phyloP scores from a whole-genome alignment of 2,113 vertebrate species.

The Murina feae region DNA sequence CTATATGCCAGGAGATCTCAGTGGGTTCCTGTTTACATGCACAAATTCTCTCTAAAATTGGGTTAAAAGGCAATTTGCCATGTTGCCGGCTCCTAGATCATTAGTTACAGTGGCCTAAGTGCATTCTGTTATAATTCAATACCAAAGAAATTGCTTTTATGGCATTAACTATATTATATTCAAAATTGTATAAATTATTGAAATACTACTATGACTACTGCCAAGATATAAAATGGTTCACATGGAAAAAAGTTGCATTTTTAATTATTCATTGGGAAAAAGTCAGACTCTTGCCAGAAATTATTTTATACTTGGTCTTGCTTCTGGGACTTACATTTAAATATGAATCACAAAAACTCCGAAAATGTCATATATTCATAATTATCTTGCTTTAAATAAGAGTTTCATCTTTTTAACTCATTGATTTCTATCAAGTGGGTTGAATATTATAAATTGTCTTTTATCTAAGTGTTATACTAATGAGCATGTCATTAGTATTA shows the following conservation, averaged over 20 bases:
- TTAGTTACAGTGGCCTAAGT: conserved; percentile 63
- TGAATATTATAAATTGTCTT: conserved; percentile 16
- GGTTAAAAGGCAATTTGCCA: conserved; percentile 61
- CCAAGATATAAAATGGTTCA: conserved; percentile 57
- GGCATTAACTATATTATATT: conserved; percentile 58
- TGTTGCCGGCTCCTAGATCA: conserved; percentile 34
- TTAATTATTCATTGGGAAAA: conserved; percentile 65
- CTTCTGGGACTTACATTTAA: conserved; percentile 60
- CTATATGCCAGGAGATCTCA: not conserved
- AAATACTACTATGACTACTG: conserved; percentile 61
- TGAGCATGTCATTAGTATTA: not conserved
- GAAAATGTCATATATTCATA: not conserved
- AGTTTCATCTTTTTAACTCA: conserved; percentile 48
- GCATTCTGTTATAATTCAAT: conserved; percentile 72
- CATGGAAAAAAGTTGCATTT: conserved; percentile 41
- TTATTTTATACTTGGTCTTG: conserved; percentile 13
- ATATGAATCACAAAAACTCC: conserved; percentile 52
- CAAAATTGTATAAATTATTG: conserved; percentile 41
- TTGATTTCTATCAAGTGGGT: conserved; percentile 36
- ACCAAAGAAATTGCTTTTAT: conserved; percentile 70
- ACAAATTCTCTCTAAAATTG: conserved; percentile 33
- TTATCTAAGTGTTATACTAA: not conserved
- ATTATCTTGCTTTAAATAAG: conserved; percentile 45
- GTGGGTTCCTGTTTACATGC: not conserved
- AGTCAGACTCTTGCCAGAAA: conserved; percentile 48